Base-by-base conservation (phyloP, 2,797 vertebrate genomes). In the Aplochiton taeniatus region DNA sequence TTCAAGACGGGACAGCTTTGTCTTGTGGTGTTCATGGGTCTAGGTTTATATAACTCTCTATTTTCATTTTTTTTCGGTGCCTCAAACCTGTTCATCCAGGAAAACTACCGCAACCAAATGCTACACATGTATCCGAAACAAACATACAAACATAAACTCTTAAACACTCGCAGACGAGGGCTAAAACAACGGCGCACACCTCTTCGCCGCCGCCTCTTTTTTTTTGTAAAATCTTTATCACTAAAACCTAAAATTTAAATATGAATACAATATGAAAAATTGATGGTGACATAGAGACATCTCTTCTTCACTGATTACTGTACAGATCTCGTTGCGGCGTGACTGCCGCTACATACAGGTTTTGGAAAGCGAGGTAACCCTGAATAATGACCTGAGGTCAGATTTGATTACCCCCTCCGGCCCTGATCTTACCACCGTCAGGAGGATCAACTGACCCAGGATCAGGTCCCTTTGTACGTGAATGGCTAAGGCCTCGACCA, bases 401-500 rank as follows among this genome's bases (percentile, higher is more conserved):
- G 47, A 51, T 44, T 63, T 4, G 13, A 6, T 31, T 6, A 31
- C 18, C 12, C 13, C 17, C 60, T 20, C 55, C 14, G 50, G 20
- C 42, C 31, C 73, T 59, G 48, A 63, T 57, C 67, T 69, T 55
- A 58, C 65, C 76, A 55, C 46, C 72, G 58, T 53, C 8, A 41
- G 58, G 62, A 63, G 70, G 45, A 65, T 67, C 11, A 61, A 78
- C 58, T 61, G 66, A 83, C 79, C 76, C 82, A 11, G 72, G 73
- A 86, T 78, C 76, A 69, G n/a, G 16, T 78, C 61, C 80, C 80
- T 81, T 82, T 74, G 75, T 70, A 75, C 62, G 69, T 19, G 70
- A 82, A 82, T 81, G 82, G 83, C 83, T 92, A 92, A 92, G 88
- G 89, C 90, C 90, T 92, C 88, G 61, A 91, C 90, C 88, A 87